Percentiles rank a stretch among this genome's conserved stretches.
These are phyloP conservation scores for Drosophila nr. fundita DNA, from an alignment of 2,888 invertebrate species.

Conservation along the genomic window DNA sequence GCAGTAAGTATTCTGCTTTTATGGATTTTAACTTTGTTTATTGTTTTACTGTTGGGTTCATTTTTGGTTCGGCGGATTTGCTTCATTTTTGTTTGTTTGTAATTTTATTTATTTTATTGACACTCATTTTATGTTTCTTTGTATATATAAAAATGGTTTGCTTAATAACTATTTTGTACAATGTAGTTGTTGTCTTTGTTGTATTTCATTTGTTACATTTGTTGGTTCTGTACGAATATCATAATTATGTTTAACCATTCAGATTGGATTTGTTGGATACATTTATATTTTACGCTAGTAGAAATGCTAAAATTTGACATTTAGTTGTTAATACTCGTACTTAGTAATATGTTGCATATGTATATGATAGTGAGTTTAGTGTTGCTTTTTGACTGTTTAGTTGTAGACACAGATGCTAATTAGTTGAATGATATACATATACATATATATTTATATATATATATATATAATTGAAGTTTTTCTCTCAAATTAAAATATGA, in stretches of 20 bases:
- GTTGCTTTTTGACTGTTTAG: conserved; percentile 44
- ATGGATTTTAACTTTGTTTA: conserved; percentile 20
- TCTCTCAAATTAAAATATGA: conserved; percentile 15
- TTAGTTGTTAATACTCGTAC: conserved; percentile 41
- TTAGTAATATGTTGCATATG: conserved; percentile 41
- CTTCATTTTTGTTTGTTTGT: conserved; percentile 5
- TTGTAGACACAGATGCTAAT: conserved; percentile 64
- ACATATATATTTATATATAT: conserved; percentile 26
- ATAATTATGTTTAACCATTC: conserved; percentile 19
- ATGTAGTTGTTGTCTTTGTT: conserved; percentile 79
- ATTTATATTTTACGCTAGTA: conserved; percentile 56
- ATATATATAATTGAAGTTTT: conserved; percentile 1
- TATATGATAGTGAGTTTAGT: conserved; percentile 53
- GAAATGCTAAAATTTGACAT: conserved; percentile 75
- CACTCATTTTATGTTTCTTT: conserved; percentile 27
- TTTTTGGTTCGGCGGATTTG: conserved; percentile 61
- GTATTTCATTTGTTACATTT: conserved; percentile 58
- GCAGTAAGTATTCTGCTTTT: conserved; percentile 25
- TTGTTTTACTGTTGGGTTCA: conserved; percentile 28
- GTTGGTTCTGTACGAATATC: conserved; percentile 59
- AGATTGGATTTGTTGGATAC: conserved; percentile 32
- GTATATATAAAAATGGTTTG: conserved; percentile 65
- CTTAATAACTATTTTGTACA: conserved; percentile 80
- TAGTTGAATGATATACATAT: conserved; percentile 44
- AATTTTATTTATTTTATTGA: conserved; percentile 48